These are phyloP conservation scores for Syngnathus scovelli DNA, from an alignment of 2,113 vertebrate genomes.

Conservation along the genomic window DNA sequence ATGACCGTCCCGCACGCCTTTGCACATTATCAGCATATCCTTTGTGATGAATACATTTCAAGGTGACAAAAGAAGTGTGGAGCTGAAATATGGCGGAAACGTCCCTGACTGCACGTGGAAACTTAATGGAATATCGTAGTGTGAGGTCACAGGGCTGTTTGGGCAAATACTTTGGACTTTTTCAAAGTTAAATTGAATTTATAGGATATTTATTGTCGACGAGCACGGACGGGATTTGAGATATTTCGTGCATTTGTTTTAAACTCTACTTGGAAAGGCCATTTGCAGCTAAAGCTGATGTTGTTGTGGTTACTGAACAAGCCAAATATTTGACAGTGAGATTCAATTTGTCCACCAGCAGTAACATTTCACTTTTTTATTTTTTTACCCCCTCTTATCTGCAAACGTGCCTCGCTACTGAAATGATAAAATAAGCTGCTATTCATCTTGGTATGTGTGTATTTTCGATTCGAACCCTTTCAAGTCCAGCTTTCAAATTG, in stretches of 20 bases:
- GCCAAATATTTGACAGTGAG: neutral
- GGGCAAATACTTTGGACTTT: constrained; percentile 36
- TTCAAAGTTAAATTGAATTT: constrained; percentile 52
- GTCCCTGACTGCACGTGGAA: constrained; percentile 33
- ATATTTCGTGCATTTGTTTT: constrained; percentile 6
- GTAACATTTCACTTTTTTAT: neutral
- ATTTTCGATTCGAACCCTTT: neutral
- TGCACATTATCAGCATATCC: constrained; percentile 53
- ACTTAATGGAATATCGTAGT: constrained; percentile 55
- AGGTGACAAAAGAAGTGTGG: constrained; percentile 46
- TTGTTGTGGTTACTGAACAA: too few relatives aligned
- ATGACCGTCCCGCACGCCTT: constrained; percentile 33
- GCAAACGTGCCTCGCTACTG: neutral
- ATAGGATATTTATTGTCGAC: constrained; percentile 47
- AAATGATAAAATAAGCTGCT: neutral
- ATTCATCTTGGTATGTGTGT: neutral
- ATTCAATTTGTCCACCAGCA: neutral
- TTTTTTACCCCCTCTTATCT: neutral
- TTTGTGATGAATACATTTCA: constrained; percentile 53
- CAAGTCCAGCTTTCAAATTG: neutral
- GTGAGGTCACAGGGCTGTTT: constrained; percentile 33
- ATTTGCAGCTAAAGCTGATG: neutral
- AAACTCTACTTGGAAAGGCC: neutral
- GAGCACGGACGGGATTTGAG: constrained; percentile 22
- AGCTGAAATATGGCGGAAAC: constrained; percentile 33